Evolutionary conservation across 30 jellyfish, hydroid and myxozoan genomes (phyloP), one percentile per base, ranked within the genome.

Genomic region (Chrysaora quinquecirrha): DNA sequence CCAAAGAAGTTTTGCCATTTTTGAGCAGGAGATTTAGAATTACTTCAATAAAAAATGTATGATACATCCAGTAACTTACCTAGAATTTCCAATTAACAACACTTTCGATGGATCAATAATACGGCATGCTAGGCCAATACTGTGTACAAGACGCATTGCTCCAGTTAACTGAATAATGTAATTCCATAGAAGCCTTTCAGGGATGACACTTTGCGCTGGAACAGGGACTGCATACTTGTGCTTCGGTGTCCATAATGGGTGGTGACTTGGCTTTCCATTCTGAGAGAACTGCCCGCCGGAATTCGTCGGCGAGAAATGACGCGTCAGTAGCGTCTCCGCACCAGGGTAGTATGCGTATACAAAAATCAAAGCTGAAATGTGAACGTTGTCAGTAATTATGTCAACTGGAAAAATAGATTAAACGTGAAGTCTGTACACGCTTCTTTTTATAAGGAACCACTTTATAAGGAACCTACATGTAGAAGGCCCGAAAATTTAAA

Each of bases 101-200:
- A 91, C 79, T 67, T 91, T 91, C 3, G 98, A 31, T 19, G 98
- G 96, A 48, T 91, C 98, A 30, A 91, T 79, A 1, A 75, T 75
- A n/a, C 98, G 87, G 34, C 98, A 91, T 10, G 97, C 84, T 28
- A 86, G 90, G 19, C 89, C 98, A 10, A 48, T 33, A 81, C 96
- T 81, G 79, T 91, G 98, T 29, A 91, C 83, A 4, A 75, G 85
- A 46, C 98, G 86, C 32, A 91, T 76, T 3, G 98, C 96, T 7
- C 92, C 96, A 64, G 98, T 84, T 72, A 91, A 73, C 72, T 91
- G 98, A 31, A 91, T 91, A 29, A 91, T 82, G 77, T 91, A 91
- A 49, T 95, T 91, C 98, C 98, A 91, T n/a, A 91, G 75, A 29
- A 85, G 64, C 33, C 98, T 82, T 78, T 91, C 98, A 14, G 96